A percentile compares a stretch with the other conserved stretches of the same genome.
Evolutionary conservation across 2,888 invertebrate genomes (phyloP).

Genomic region (Gasteruption jaculator): DNA sequence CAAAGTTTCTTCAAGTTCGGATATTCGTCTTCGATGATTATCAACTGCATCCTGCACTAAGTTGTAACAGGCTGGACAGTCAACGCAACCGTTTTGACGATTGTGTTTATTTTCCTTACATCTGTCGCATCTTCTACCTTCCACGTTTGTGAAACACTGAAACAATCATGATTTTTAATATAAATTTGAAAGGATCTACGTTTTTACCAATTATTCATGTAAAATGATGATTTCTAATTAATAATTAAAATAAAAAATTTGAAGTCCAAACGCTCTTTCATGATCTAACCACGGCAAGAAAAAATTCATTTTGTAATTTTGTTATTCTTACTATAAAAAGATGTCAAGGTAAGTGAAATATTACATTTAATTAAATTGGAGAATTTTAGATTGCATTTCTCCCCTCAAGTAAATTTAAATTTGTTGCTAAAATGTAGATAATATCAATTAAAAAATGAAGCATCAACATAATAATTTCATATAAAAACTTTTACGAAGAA

Average conservation of each 20-base stretch:
- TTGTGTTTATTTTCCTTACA: conserved; percentile 97
- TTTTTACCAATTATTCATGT: not conserved
- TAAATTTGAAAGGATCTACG: conserved; percentile 5
- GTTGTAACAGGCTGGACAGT: conserved; percentile 94
- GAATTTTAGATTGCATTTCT: too few relatives aligned
- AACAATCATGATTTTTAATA: too few relatives aligned
- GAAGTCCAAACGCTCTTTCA: too few relatives aligned
- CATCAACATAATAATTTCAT: not conserved
- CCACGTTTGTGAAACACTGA: conserved; percentile 73
- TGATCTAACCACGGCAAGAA: too few relatives aligned
- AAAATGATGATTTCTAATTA: not conserved
- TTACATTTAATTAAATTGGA: too few relatives aligned
- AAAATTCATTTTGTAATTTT: not conserved
- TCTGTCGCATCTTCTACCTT: conserved; percentile 88
- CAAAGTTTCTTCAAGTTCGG: conserved; percentile 69
- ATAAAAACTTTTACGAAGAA: not conserved
- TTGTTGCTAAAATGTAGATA: too few relatives aligned
- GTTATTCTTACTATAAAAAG: not conserved
- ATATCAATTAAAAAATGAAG: not conserved
- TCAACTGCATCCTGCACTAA: conserved; percentile 85
- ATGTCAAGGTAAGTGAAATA: too few relatives aligned
- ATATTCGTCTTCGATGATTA: conserved; percentile 68
- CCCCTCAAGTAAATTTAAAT: too few relatives aligned
- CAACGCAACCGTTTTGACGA: conserved; percentile 80
- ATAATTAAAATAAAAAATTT: not conserved